A percentile compares a stretch with the other conserved stretches of the same genome.
These are phyloP conservation scores for Falcaria lacertinaria DNA, from an alignment of 2,888 invertebrate species.

Conservation along the genomic window DNA sequence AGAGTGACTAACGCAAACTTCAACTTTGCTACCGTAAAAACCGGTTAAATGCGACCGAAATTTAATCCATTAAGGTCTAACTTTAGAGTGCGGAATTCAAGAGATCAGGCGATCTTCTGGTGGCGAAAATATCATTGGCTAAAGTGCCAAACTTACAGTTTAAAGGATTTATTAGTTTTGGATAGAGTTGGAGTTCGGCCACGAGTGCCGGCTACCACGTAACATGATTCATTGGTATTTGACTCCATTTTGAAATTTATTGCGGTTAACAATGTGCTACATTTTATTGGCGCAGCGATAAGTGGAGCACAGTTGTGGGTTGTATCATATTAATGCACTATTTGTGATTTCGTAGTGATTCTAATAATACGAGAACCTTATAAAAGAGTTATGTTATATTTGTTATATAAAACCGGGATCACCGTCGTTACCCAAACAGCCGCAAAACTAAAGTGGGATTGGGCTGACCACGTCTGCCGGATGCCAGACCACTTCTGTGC, in stretches of 20 bases:
- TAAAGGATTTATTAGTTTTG: constrained; percentile 4
- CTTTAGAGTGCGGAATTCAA: not conserved
- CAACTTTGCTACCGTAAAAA: not conserved
- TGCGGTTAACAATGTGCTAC: not conserved
- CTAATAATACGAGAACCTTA: too few relatives aligned
- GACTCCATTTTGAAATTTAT: constrained; percentile 1
- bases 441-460: too few relatives aligned
- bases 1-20: not conserved
- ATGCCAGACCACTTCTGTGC: too few relatives aligned
- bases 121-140: not conserved
- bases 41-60: not conserved
- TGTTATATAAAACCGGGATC: too few relatives aligned
- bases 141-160: constrained; percentile 4
- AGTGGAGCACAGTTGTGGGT: not conserved
- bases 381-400: too few relatives aligned
- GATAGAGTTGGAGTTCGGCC: not conserved
- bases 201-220: not conserved
- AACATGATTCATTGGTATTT: constrained; percentile 1
- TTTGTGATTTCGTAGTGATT: too few relatives aligned
- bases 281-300: not conserved
- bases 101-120: not conserved
- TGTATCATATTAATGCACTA: not conserved
- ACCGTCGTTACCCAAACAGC: too few relatives aligned
- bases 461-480: too few relatives aligned
- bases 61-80: not conserved